Percentiles rank a stretch among this genome's conserved stretches.
Evolutionary conservation across 2,888 invertebrate genomes (phyloP).

Genomic region (Agonopterix subpropinquella): DNA sequence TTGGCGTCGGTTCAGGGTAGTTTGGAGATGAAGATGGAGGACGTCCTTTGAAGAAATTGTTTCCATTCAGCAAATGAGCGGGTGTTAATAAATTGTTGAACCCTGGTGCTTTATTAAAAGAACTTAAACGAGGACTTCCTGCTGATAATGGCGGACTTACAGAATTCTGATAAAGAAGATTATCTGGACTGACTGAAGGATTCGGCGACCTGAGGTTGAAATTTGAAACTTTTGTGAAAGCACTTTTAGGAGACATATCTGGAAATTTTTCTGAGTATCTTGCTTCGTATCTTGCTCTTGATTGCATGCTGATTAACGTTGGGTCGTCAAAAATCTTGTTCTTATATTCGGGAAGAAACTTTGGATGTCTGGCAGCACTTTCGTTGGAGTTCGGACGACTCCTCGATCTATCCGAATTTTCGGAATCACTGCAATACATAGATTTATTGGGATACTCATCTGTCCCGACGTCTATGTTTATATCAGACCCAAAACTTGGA

Average conservation of each 20-base stretch:
- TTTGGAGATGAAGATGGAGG: conserved; percentile 65
- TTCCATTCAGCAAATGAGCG: conserved; percentile 66
- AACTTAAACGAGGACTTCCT: conserved; percentile 72
- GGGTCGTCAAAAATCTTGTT: conserved; percentile 79
- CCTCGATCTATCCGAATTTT: conserved; percentile 64
- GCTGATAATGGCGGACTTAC: conserved; percentile 81
- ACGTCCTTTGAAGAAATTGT: conserved; percentile 74
- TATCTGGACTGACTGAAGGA: conserved; percentile 85
- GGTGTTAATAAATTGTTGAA: conserved; percentile 62
- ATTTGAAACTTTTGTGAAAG: conserved; percentile 87
- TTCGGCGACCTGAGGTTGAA: conserved; percentile 76
- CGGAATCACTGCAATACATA: conserved; percentile 68
- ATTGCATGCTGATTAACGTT: conserved; percentile 66
- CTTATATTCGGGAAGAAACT: conserved; percentile 69
- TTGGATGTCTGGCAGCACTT: conserved; percentile 69
- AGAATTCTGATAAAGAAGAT: conserved; percentile 84
- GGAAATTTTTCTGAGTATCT: conserved; percentile 58
- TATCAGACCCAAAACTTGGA: conserved; percentile 64
- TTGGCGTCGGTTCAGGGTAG: conserved; percentile 48
- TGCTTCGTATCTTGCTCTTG: conserved; percentile 68
- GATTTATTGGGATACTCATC: conserved; percentile 68
- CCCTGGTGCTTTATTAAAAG: conserved; percentile 46
- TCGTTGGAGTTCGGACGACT: conserved; percentile 73
- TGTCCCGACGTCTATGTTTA: conserved; percentile 70
- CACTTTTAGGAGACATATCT: conserved; percentile 81